Conservation (phyloP, 92 coral and sea anemone genomes). For the Palythoa heliodiscus region DNA sequence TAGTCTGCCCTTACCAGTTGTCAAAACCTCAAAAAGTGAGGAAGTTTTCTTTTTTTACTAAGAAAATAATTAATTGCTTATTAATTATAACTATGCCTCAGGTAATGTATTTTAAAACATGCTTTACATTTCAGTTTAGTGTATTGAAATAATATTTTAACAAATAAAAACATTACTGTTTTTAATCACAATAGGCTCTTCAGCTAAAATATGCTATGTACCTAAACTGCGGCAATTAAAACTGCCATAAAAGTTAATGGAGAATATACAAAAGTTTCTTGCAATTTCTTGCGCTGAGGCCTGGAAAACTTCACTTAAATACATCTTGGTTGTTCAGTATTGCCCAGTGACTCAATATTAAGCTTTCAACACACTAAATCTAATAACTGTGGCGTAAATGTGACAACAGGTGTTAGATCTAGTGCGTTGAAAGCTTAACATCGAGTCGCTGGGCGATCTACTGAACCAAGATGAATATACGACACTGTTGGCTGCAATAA, state of each 20-base stretch:
- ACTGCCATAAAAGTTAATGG: neutral
- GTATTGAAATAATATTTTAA: neutral
- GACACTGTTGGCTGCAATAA: neutral
- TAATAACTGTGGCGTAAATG: no score
- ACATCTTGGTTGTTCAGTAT: no score
- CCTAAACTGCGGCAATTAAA: neutral
- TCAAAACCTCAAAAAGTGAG: neutral
- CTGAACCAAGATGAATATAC: no score
- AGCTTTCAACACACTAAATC: no score
- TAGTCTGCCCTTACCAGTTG: slow-evolving; percentile 5
- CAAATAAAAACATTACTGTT: neutral
- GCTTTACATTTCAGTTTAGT: slow-evolving; percentile 15
- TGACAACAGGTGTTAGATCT: no score
- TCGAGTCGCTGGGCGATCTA: no score
- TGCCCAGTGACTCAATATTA: no score
- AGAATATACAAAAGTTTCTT: no score
- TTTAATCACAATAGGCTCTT: neutral
- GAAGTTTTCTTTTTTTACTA: slow-evolving; percentile 4
- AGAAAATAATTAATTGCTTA: slow-evolving; percentile 18
- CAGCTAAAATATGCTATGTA: neutral
- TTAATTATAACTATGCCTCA: neutral
- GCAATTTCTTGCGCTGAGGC: no score
- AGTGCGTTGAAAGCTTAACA: no score
- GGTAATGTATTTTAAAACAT: slow-evolving; percentile 17
- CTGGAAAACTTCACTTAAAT: no score